Evolutionary conservation across 2,888 invertebrate species (phyloP), one percentile per base, ranked within the genome.

Genomic region (Smittia aterrima): DNA sequence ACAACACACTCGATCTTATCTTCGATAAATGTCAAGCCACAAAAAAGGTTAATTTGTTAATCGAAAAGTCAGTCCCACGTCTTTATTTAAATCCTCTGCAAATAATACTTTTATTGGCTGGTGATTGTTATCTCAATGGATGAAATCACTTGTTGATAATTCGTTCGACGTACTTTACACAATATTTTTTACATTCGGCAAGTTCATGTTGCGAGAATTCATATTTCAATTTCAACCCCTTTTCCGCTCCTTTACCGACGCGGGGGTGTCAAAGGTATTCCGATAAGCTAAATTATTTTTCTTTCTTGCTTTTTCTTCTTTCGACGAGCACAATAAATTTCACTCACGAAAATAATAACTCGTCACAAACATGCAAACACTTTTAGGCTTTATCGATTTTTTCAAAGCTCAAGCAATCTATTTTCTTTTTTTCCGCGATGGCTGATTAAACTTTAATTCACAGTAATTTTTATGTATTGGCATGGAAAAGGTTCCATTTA

Each of bases 61-160:
- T 58, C 58, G 58, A 58, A 58, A 58, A 58, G 47, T 47, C 47
- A 58, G 22, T 47, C 47, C 47, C 16, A 4, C 47, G 47, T 6
- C 47, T 11, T n/a, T n/a, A n/a, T n/a, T n/a, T n/a, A 3, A 47
- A 47, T 18, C 58, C 22, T 58, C 58, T 58, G 18, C 58, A 58
- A 58, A 58, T 58, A 64, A 27, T 64, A 64, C 24, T 27, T 64
- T 25, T 27, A 64, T 22, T 20, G 11, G 22, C 22, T n/a, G n/a
- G n/a, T n/a, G n/a, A n/a, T n/a, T n/a, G n/a, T n/a, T n/a, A n/a
- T n/a, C n/a, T n/a, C n/a, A n/a, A n/a, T n/a, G n/a, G n/a, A n/a
- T n/a, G n/a, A n/a, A 70, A 53, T 70, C 68, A 70, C 68, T 70
- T 70, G 68, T 70, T 70, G 68, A 70, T 70, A 70, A 70, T n/a